Evolutionary conservation across 2,888 invertebrate species (phyloP).

Genomic region (Drosophila neotestacea): DNA sequence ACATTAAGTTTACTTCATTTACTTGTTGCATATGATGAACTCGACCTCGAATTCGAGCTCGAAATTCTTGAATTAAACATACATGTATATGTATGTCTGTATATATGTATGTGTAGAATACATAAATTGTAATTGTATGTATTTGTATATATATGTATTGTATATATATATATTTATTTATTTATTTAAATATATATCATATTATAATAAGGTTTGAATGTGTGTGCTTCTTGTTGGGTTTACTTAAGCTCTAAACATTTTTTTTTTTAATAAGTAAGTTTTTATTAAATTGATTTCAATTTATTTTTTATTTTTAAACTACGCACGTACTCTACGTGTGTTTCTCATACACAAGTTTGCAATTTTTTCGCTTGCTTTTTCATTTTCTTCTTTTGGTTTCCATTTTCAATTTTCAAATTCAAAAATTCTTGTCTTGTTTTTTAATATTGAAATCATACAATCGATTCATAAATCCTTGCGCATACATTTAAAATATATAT

Average conservation of each 20-base stretch:
- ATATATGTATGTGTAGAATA: conserved; percentile 26
- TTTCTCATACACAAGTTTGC: conserved; percentile 13
- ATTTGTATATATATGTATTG: conserved; percentile 11
- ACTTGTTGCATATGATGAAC: conserved; percentile 37
- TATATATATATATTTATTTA: conserved; percentile 41
- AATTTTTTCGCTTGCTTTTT: conserved; percentile 8
- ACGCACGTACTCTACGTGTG: conserved; percentile 24
- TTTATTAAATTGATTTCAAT: conserved; percentile 39
- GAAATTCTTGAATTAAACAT: conserved; percentile 31
- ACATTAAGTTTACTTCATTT: conserved; percentile 59
- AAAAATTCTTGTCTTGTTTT: conserved; percentile 6
- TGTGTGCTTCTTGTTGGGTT: conserved; percentile 57
- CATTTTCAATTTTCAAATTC: neutral
- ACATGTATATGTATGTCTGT: conserved; percentile 20
- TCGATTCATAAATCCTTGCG: conserved; percentile 26
- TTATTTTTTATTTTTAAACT: conserved; percentile 32
- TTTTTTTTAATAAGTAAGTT: conserved; percentile 56
- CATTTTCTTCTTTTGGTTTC: conserved; percentile 3
- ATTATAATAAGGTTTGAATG: conserved; percentile 46
- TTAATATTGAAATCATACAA: conserved; percentile 23
- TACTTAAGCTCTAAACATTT: conserved; percentile 61
- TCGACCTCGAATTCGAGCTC: conserved; percentile 24
- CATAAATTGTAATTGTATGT: conserved; percentile 24
- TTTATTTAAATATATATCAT: conserved; percentile 26
- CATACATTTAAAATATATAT: conserved; percentile 25